These are phyloP conservation scores for Drosophila falleni DNA, from an alignment of 2,888 invertebrate genomes.

Conservation along the genomic window DNA sequence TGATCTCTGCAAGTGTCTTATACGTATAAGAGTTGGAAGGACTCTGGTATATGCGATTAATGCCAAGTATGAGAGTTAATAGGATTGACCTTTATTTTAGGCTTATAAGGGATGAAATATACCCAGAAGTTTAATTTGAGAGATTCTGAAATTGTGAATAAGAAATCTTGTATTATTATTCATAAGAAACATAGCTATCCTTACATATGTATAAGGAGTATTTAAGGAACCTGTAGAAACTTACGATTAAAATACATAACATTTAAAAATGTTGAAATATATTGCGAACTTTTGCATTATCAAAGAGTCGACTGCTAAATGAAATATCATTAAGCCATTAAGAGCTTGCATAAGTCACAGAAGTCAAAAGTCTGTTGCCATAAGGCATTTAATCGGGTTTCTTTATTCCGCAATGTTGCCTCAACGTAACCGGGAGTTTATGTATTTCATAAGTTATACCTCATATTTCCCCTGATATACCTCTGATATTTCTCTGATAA, in stretches of 20 bases:
- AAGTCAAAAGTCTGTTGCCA: conserved; percentile 4
- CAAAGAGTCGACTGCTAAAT: not conserved
- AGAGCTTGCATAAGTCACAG: conserved; percentile 3
- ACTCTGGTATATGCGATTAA: no score
- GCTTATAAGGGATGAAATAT: not conserved
- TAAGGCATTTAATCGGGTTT: conserved; percentile 7
- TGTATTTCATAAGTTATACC: conserved; percentile 23
- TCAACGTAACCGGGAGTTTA: not conserved
- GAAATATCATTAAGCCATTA: not conserved
- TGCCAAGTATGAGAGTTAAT: no score
- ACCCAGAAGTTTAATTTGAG: no score
- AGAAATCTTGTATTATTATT: no score
- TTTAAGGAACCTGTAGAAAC: no score
- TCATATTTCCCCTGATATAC: conserved; percentile 1
- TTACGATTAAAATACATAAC: no score
- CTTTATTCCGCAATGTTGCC: conserved; percentile 2
- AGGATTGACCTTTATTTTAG: not conserved
- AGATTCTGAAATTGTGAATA: no score
- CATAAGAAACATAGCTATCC: no score
- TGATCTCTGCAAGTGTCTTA: no score
- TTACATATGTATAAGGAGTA: no score
- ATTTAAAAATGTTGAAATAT: not conserved
- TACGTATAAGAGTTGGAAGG: no score
- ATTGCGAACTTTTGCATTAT: not conserved
- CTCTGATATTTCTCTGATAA: conserved; percentile 16